Conservation (phyloP, 2,888 invertebrate genomes). For the Cantharis lateralis region DNA sequence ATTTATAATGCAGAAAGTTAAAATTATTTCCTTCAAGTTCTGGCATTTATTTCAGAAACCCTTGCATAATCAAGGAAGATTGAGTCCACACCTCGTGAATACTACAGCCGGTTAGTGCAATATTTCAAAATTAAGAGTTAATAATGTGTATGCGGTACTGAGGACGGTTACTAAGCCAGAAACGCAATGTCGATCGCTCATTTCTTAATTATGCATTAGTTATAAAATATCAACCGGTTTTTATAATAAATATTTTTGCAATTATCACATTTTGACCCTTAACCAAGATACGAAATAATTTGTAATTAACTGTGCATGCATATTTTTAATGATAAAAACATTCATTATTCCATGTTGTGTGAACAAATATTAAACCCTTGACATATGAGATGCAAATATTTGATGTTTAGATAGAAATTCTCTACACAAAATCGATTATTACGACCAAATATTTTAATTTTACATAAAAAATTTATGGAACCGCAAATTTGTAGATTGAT, state of each 20-base stretch:
- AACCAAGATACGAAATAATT: not conserved
- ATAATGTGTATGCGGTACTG: no score
- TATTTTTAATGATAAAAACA: not conserved
- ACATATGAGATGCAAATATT: constrained; percentile 3
- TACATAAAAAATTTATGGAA: not conserved
- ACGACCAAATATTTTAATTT: not conserved
- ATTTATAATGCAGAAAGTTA: not conserved
- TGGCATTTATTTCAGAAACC: no score
- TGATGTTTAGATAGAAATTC: not conserved
- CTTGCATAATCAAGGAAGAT: no score
- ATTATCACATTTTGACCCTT: not conserved
- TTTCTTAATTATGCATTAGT: no score
- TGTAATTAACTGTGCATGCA: not conserved
- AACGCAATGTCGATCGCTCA: no score
- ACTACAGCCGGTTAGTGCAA: no score
- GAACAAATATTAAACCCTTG: constrained; percentile 3
- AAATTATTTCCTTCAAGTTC: not conserved
- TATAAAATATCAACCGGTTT: no score
- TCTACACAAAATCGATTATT: not conserved
- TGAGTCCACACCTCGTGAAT: no score
- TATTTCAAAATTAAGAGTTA: no score
- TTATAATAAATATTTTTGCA: not conserved
- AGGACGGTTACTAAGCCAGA: no score
- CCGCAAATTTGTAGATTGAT: not conserved
- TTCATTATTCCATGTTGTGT: not conserved